These are phyloP conservation scores for Pegea sp. DNA, from an alignment of 23 tunicate genomes.

Conservation along the genomic window DNA sequence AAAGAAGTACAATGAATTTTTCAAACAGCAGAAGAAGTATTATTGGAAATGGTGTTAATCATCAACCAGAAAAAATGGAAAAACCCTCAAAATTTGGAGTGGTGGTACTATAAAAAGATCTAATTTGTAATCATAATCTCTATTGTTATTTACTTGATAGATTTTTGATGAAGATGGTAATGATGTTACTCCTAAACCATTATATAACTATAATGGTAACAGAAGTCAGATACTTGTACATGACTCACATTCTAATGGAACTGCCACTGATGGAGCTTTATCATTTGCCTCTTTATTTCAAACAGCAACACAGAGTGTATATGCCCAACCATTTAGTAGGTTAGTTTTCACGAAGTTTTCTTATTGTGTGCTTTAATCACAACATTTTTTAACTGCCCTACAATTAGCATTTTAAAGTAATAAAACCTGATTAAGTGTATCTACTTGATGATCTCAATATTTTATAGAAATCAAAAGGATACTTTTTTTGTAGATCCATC, in stretches of 20 bases:
- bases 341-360: background rate
- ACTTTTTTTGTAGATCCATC: too few species aligned
- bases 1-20: too few species aligned
- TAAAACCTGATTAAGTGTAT: background rate
- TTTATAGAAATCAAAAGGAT: too few species aligned
- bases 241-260: constrained; percentile 47
- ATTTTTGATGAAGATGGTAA: constrained; percentile 80
- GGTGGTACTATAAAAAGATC: too few species aligned
- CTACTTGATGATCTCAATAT: background rate
- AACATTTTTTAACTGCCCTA: background rate
- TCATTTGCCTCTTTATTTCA: constrained; percentile 62
- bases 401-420: background rate
- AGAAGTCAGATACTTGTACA: constrained; percentile 48
- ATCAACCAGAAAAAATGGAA: too few species aligned
- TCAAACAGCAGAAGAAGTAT: too few species aligned
- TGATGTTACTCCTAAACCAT: constrained; percentile 91
- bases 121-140: too few species aligned
- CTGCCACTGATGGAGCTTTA: constrained; percentile 56
- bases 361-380: background rate
- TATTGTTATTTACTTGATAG: too few species aligned
- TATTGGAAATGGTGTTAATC: too few species aligned
- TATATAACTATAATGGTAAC: constrained; percentile 20
- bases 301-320: constrained; percentile 58
- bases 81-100: too few species aligned
- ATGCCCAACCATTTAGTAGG: constrained; percentile 94